Evolutionary conservation across 2,797 vertebrate genomes (phyloP).

Genomic region (Liasis olivaceus): DNA sequence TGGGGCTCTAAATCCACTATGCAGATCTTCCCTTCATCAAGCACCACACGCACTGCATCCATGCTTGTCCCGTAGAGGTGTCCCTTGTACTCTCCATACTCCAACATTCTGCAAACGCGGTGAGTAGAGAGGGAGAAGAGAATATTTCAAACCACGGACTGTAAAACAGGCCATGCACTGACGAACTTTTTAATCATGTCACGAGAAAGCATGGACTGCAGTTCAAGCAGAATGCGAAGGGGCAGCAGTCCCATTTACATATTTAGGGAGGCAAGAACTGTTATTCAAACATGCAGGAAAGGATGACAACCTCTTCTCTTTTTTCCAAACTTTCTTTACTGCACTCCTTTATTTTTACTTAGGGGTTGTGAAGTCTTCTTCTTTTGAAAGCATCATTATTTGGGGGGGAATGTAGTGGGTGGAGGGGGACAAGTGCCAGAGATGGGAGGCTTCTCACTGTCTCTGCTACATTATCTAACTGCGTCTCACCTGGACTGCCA

Average conservation of each 20-base stretch:
- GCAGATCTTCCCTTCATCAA: conserved; percentile 86
- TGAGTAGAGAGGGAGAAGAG: conserved; percentile 16
- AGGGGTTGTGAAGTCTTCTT: background rate
- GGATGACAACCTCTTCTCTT: too few relatives aligned
- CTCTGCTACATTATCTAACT: background rate
- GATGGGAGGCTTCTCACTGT: background rate
- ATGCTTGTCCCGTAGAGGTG: conserved; percentile 89
- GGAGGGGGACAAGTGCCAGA: background rate
- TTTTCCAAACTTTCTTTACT: background rate
- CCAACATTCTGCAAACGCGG: conserved; percentile 82
- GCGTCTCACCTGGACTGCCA: background rate
- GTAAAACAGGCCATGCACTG: background rate
- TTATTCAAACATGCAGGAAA: too few relatives aligned
- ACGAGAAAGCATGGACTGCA: background rate
- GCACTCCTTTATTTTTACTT: background rate
- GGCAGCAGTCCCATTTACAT: background rate
- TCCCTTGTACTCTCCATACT: conserved; percentile 90
- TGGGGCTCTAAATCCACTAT: conserved; percentile 90
- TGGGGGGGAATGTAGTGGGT: background rate
- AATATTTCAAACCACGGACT: background rate
- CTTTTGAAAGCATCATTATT: too few relatives aligned
- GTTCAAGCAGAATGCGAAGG: background rate
- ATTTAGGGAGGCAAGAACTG: background rate
- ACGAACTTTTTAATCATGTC: background rate
- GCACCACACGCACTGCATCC: conserved; percentile 82